These are phyloP conservation scores for Notodonta dromedarius DNA, from an alignment of 2,888 invertebrate species.

Conservation along the genomic window DNA sequence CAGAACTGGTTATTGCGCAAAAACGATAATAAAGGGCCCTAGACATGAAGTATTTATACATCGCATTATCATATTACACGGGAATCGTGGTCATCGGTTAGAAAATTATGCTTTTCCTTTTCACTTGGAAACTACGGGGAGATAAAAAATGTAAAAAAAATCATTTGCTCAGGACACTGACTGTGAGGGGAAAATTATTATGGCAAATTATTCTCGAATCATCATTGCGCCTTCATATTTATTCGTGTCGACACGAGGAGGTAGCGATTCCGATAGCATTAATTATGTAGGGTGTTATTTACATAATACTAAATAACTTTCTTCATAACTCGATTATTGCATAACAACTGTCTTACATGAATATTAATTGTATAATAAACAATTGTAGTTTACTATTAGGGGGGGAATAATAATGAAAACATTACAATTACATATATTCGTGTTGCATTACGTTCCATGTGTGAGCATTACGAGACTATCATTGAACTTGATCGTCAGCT, in stretches of 20 bases:
- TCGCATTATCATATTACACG: constrained; percentile 83
- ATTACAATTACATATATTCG: too few species aligned
- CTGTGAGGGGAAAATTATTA: constrained; percentile 44
- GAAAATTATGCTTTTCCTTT: constrained; percentile 81
- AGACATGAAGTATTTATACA: constrained; percentile 81
- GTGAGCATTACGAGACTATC: too few species aligned
- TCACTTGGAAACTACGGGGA: constrained; percentile 67
- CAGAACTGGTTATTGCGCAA: constrained; percentile 73
- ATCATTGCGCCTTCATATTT: constrained; percentile 38
- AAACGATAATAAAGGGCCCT: constrained; percentile 73
- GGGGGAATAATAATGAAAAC: too few species aligned
- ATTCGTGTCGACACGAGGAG: constrained; percentile 20
- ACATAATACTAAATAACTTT: not conserved
- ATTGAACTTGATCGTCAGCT: constrained; percentile 22
- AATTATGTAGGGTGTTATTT: not conserved
- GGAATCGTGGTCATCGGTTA: constrained; percentile 79
- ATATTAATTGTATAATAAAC: too few species aligned
- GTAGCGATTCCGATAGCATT: not conserved
- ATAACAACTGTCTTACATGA: not conserved
- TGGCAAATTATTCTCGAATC: constrained; percentile 33
- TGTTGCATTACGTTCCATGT: too few species aligned
- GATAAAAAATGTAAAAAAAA: constrained; percentile 52
- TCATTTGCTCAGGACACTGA: constrained; percentile 24
- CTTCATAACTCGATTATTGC: constrained; percentile 1
- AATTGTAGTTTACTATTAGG: too few species aligned